Conservation (phyloP, 1,140 invertebrate species). For the Bactericera cockerelli region DNA sequence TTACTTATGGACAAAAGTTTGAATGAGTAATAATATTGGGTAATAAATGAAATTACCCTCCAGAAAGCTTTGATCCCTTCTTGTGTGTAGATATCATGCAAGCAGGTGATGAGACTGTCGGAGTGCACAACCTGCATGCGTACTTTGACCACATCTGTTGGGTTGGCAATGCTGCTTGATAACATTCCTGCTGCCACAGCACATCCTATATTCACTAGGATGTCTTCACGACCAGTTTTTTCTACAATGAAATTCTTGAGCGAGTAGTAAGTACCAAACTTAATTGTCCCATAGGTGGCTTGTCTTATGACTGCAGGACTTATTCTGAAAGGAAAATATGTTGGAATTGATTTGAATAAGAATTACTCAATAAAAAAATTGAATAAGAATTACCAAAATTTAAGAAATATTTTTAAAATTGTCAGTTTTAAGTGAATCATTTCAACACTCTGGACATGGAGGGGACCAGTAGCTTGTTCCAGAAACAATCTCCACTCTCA, state of each 20-base stretch:
- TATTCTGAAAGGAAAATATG: constrained; percentile 48
- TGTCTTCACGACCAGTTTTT: constrained; percentile 47
- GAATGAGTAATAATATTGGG: too few relatives aligned
- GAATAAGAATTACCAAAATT: too few relatives aligned
- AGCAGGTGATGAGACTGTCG: constrained; percentile 50
- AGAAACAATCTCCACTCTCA: too few relatives aligned
- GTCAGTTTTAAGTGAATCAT: too few relatives aligned
- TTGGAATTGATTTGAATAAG: too few relatives aligned
- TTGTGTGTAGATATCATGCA: constrained; percentile 56
- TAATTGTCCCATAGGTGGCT: constrained; percentile 90
- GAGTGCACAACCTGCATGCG: constrained; percentile 56
- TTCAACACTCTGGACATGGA: too few relatives aligned
- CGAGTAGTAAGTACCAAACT: constrained; percentile 90
- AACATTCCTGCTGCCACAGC: constrained; percentile 69
- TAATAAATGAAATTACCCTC: constrained; percentile 51
- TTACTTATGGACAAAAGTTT: too few relatives aligned
- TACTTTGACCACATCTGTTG: constrained; percentile 96
- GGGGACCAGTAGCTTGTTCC: too few relatives aligned
- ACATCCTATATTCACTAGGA: constrained; percentile 69
- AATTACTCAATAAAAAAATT: too few relatives aligned
- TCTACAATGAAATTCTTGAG: constrained; percentile 51
- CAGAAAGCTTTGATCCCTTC: constrained; percentile 73
- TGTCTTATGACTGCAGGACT: constrained; percentile 80
- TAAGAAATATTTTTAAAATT: too few relatives aligned
- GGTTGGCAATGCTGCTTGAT: constrained; percentile 89